These are phyloP conservation scores for Meiosimyza decipiens DNA, from an alignment of 2,888 invertebrate species.

Conservation along the genomic window DNA sequence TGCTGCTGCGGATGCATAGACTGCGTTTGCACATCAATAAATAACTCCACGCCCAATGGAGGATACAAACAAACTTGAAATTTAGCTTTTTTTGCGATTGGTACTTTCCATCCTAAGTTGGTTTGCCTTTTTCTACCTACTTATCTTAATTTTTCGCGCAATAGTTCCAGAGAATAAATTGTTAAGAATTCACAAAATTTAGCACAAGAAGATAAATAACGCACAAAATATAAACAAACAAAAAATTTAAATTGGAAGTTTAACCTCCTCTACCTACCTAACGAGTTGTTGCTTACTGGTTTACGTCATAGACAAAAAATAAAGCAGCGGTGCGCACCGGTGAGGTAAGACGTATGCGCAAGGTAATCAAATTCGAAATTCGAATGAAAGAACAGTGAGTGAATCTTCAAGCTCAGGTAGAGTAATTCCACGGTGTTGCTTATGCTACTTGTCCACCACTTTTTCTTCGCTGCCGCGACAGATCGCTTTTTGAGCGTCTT, in stretches of 20 bases:
- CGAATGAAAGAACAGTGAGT: background rate
- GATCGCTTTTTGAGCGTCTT: too few relatives aligned
- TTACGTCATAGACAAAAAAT: conserved; percentile 59
- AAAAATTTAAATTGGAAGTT: conserved; percentile 11
- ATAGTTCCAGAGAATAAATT: background rate
- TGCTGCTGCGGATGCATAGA: background rate
- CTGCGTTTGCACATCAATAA: conserved; percentile 14
- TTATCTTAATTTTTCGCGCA: too few relatives aligned
- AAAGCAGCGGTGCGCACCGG: conserved; percentile 14
- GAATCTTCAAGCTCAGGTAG: background rate
- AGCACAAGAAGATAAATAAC: conserved; percentile 12
- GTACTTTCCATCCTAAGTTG: background rate
- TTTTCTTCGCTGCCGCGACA: background rate
- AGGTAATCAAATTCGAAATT: conserved; percentile 26
- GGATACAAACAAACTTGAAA: background rate
- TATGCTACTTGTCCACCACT: background rate
- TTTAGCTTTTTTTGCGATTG: background rate
- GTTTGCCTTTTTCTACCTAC: background rate
- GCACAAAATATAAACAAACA: conserved; percentile 12
- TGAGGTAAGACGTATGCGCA: background rate
- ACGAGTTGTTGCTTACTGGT: conserved; percentile 41
- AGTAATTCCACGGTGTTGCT: background rate
- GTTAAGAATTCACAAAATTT: background rate
- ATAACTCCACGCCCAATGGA: conserved; percentile 22
- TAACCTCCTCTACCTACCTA: conserved; percentile 8